These are phyloP conservation scores for Rhinolophus ferrumequinum DNA, from an alignment of 2,113 vertebrate genomes.

Conservation along the genomic window DNA sequence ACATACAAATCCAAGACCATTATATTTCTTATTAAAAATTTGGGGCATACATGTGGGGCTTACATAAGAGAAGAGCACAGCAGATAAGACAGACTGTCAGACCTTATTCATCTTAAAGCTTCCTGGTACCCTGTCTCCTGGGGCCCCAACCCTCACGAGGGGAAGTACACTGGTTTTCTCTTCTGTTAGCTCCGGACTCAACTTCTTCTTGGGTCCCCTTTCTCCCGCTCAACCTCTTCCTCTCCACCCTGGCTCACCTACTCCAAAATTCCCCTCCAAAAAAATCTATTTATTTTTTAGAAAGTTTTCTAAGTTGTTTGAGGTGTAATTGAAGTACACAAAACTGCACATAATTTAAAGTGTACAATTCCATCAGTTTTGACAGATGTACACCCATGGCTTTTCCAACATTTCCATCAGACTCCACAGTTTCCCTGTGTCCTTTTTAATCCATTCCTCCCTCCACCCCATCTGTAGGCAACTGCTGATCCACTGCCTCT, in stretches of 20 bases:
- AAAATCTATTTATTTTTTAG: not conserved
- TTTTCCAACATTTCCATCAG: not conserved
- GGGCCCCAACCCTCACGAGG: not conserved
- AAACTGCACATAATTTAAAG: not conserved
- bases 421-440: not conserved
- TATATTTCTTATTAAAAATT: not conserved
- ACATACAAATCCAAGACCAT: not conserved
- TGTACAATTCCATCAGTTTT: not conserved
- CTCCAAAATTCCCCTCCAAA: not conserved
- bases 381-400: not conserved
- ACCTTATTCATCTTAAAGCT: not conserved
- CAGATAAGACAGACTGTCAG: not conserved
- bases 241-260: not conserved
- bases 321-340: not conserved
- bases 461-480: not conserved
- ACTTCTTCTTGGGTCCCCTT: not conserved
- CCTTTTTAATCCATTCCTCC: not conserved
- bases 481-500: not conserved
- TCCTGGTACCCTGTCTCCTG: not conserved
- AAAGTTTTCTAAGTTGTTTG: not conserved
- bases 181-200: not conserved
- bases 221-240: not conserved
- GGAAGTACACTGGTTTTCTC: not conserved
- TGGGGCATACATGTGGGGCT: not conserved
- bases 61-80: not conserved